phyloP scores from a whole-genome alignment of 2,888 invertebrate genomes.

The Orchestes rusci region DNA sequence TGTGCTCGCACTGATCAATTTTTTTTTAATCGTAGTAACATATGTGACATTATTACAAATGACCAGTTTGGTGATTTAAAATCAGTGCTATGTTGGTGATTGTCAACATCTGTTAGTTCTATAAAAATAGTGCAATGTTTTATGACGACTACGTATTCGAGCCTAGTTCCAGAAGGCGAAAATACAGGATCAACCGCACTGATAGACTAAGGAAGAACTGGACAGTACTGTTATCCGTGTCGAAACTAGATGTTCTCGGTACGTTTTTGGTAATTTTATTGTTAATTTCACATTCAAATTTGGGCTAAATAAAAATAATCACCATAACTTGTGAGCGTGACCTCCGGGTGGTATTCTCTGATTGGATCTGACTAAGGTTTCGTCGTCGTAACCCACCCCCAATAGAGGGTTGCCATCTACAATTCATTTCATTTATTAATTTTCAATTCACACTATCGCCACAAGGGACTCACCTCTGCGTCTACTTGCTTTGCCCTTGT shows the following conservation, averaged over 20 bases:
- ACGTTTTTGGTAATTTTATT: slow-evolving; percentile 23
- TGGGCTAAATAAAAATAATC: slow-evolving; percentile 14
- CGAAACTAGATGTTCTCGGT: slow-evolving; percentile 31
- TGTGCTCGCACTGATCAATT: too few species aligned
- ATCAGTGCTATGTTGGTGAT: too few species aligned
- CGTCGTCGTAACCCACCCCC: slow-evolving; percentile 38
- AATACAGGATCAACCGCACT: slow-evolving; percentile 32
- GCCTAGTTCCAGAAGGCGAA: slow-evolving; percentile 32
- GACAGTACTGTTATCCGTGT: slow-evolving; percentile 34
- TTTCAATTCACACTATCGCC: neutral
- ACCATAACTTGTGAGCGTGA: slow-evolving; percentile 42
- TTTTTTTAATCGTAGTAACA: too few species aligned
- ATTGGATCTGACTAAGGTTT: slow-evolving; percentile 23
- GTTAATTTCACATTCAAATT: neutral
- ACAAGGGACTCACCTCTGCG: slow-evolving; percentile 31
- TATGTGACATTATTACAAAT: too few species aligned
- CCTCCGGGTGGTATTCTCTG: slow-evolving; percentile 42
- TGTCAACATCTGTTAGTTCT: too few species aligned
- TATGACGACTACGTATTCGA: slow-evolving; percentile 34
- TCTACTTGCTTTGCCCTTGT: slow-evolving; percentile 30
- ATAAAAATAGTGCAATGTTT: slow-evolving; percentile 12
- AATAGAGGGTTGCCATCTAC: slow-evolving; percentile 42
- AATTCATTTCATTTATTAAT: too few species aligned
- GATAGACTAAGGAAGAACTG: slow-evolving; percentile 30
- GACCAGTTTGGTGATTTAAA: too few species aligned